A percentile compares a stretch with the other conserved stretches of the same genome.
Evolutionary conservation across 2,797 vertebrate genomes (phyloP).

Genomic region (Lates japonicus): DNA sequence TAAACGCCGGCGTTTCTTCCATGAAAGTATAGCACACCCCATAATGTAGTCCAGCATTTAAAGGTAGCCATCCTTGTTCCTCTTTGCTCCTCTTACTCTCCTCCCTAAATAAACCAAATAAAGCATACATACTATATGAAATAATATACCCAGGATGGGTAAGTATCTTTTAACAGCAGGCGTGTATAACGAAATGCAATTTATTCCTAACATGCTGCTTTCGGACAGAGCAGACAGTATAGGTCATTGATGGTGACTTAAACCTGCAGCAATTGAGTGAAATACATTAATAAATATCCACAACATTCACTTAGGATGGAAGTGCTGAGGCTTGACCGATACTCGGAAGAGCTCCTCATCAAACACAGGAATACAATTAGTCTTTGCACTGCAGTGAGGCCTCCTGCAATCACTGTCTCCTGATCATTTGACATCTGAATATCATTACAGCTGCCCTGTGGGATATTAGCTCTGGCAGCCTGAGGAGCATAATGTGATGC

Average conservation of each 20-base stretch:
- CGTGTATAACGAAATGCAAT: constrained; percentile 98
- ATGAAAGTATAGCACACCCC: constrained; percentile 34
- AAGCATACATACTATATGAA: constrained; percentile 39
- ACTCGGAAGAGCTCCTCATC: constrained; percentile 77
- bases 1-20: no score
- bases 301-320: constrained; percentile 94
- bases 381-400: constrained; percentile 68
- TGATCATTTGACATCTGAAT: constrained; percentile 84
- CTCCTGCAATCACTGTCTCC: no score
- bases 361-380: constrained; percentile 84
- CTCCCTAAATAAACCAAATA: constrained; percentile 50
- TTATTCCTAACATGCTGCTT: constrained; percentile 96
- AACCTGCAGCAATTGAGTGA: constrained; percentile 94
- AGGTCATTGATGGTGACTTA: constrained; percentile 98
- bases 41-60: constrained; percentile 69
- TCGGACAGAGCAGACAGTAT: constrained; percentile 98
- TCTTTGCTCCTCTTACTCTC: constrained; percentile 27
- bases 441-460: constrained; percentile 74
- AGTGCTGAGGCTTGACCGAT: no score
- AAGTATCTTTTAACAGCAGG: constrained; percentile 80
- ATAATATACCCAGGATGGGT: no score
- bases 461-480: constrained; percentile 50
- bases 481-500: constrained; percentile 14
- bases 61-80: constrained; percentile 27
- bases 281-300: constrained; percentile 96